Evolutionary conservation across 2,797 vertebrate genomes (phyloP), one percentile per base, ranked within the genome.

Genomic region (Thalassophryne amazonica): DNA sequence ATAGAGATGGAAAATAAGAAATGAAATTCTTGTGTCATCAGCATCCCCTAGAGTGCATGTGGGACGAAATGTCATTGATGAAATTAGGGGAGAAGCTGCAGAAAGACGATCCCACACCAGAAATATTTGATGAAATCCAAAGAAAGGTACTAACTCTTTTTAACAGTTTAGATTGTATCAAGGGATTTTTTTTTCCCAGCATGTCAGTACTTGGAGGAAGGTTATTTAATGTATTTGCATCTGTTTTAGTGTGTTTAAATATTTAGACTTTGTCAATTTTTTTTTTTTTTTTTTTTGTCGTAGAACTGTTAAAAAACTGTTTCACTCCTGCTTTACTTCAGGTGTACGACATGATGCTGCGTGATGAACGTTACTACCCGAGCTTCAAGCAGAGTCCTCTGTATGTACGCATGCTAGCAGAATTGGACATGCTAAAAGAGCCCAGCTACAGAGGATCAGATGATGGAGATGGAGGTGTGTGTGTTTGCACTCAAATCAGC

Each of bases 391-490:
- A 97, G 83, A 94, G 96, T 13, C 92, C 91, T 3, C 89, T 99
- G 18, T 99, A 99, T 12, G 93, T 99, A 10, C 93, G 93, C 28
- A 98, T 99, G 97, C 87, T 99, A 17, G 97, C 97, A 3, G 97
- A 99, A 76, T 81, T 99, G 65, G 97, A 99, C 82, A 99, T 99
- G 97, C 81, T 99, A 99, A 99, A 99, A 73, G 97, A 99, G 84
- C 97, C 97, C 2, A 99, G 97, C 85, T 98, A 94, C 83, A 89
- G 95, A 71, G 97, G 96, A 15, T 98, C 96, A 3, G 97, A 99
- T 30, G 96, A 99, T 12, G 96, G 96, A 0, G 96, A 98, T 16
- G 93, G 86, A 78, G 93, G 94, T 94, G 72, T 86, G 79, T 15
- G 33, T 17, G 14, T 13, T 41, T 14, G 8, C 25, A 28, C n/a